phyloP scores from a whole-genome alignment of 2,113 vertebrate genomes.

The Verasper variegatus region DNA sequence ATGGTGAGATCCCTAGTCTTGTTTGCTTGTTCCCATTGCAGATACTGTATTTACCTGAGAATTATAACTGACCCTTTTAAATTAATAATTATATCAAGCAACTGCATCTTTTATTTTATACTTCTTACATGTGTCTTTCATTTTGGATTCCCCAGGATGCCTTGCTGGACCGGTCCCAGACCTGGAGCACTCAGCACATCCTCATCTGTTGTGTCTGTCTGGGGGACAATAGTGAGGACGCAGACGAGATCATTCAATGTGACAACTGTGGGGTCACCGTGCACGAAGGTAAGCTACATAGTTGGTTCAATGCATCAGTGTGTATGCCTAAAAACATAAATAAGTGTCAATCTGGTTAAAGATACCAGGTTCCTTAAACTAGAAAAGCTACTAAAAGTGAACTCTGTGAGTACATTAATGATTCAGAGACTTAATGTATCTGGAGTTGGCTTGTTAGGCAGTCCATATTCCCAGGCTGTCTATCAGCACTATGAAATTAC shows the following conservation, averaged over 20 bases:
- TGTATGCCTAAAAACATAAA: background rate
- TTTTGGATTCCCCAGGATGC: conserved; percentile 84
- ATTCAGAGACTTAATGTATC: no score
- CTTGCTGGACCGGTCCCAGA: conserved; percentile 92
- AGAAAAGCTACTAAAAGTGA: no score
- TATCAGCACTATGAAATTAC: no score
- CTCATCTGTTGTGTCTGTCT: conserved; percentile 99
- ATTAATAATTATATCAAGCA: background rate
- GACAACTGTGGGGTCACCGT: conserved; percentile 99
- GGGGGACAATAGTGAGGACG: conserved; percentile 98
- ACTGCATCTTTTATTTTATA: background rate
- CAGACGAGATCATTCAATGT: conserved; percentile 99
- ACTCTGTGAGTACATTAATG: no score
- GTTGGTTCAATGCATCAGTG: background rate
- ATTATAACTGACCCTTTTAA: background rate
- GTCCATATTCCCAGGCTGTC: no score
- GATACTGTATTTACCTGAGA: background rate
- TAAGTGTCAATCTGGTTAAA: no score
- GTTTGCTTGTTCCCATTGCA: no score
- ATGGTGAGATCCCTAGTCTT: no score
- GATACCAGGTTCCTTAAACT: no score
- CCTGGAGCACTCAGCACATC: conserved; percentile 96
- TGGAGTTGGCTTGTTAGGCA: no score
- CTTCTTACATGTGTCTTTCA: conserved; percentile 29
- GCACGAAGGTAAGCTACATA: conserved; percentile 91